Evolutionary conservation across 2,797 vertebrate species (phyloP).

Genomic region (Hippoglossus hippoglossus): DNA sequence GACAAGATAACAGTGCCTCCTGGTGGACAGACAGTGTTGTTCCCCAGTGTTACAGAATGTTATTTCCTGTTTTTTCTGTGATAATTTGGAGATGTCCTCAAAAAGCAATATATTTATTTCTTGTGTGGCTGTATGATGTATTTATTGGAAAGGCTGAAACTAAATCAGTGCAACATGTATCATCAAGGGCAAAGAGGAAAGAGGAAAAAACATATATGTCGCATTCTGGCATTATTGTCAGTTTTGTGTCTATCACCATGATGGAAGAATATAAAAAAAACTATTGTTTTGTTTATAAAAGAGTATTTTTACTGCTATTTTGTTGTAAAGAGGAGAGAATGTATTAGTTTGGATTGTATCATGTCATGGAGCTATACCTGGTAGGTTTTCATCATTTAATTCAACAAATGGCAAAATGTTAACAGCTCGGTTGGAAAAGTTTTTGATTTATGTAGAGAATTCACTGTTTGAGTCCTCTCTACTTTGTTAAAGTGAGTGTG

Average conservation of each 20-base stretch:
- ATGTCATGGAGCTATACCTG: slow-evolving; percentile 37
- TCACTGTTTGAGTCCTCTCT: slow-evolving; percentile 41
- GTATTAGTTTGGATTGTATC: slow-evolving; percentile 72
- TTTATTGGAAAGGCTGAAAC: slow-evolving; percentile 60
- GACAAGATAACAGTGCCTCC: slow-evolving; percentile 79
- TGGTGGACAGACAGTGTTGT: slow-evolving; percentile 78
- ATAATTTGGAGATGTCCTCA: slow-evolving; percentile 72
- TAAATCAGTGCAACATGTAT: slow-evolving; percentile 39
- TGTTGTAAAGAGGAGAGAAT: slow-evolving; percentile 78
- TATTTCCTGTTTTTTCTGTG: slow-evolving; percentile 56
- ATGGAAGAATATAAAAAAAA: slow-evolving; percentile 52
- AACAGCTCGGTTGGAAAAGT: slow-evolving; percentile 38
- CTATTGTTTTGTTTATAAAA: slow-evolving; percentile 70
- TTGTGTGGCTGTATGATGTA: slow-evolving; percentile 63
- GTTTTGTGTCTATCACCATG: slow-evolving; percentile 37
- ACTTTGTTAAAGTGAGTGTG: slow-evolving; percentile 19
- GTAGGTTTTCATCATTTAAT: slow-evolving; percentile 57
- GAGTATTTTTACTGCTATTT: slow-evolving; percentile 79
- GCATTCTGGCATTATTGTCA: slow-evolving; percentile 57
- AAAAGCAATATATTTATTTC: slow-evolving; percentile 83
- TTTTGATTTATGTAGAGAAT: slow-evolving; percentile 22
- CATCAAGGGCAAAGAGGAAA: slow-evolving; percentile 49
- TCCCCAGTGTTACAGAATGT: slow-evolving; percentile 76
- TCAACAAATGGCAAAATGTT: slow-evolving; percentile 45
- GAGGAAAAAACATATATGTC: slow-evolving; percentile 41